phyloP scores from a whole-genome alignment of 2,888 invertebrate genomes.

The Aphidoletes aphidimyza region DNA sequence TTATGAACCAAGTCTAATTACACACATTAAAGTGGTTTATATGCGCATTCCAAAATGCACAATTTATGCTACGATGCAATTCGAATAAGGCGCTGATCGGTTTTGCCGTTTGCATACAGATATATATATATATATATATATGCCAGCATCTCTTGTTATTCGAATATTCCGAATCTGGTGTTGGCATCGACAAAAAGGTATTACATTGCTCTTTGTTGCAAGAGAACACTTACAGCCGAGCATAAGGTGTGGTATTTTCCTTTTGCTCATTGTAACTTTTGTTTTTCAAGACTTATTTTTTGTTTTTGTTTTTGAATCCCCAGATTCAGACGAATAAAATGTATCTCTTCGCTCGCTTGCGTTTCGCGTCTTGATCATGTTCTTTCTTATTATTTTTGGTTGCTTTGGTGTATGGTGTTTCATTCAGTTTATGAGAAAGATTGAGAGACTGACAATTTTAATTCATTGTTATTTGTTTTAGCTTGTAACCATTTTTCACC shows the following conservation, averaged over 20 bases:
- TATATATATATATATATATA: no score
- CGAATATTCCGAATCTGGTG: no score
- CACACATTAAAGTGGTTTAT: constrained; percentile 26
- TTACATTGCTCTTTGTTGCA: not conserved
- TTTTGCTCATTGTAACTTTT: constrained; percentile 4
- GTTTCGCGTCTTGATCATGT: no score
- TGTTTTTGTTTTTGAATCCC: not conserved
- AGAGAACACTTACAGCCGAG: not conserved
- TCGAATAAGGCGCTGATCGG: not conserved
- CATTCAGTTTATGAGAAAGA: not conserved
- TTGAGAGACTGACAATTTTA: not conserved
- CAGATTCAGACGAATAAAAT: no score
- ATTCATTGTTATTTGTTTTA: constrained; percentile 40
- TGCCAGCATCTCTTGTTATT: no score
- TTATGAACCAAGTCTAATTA: no score
- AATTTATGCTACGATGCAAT: not conserved
- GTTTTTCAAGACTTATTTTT: not conserved
- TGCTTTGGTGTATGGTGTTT: no score
- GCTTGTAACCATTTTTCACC: not conserved
- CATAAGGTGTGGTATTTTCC: constrained; percentile 24
- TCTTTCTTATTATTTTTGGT: no score
- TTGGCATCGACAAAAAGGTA: not conserved
- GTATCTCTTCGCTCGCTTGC: not conserved
- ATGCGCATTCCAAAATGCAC: constrained; percentile 23
- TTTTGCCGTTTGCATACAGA: not conserved